A percentile compares a stretch with the other conserved stretches of the same genome.
These are phyloP conservation scores for Bombus soroeensis DNA, from an alignment of 1,140 invertebrate species.

Conservation along the genomic window DNA sequence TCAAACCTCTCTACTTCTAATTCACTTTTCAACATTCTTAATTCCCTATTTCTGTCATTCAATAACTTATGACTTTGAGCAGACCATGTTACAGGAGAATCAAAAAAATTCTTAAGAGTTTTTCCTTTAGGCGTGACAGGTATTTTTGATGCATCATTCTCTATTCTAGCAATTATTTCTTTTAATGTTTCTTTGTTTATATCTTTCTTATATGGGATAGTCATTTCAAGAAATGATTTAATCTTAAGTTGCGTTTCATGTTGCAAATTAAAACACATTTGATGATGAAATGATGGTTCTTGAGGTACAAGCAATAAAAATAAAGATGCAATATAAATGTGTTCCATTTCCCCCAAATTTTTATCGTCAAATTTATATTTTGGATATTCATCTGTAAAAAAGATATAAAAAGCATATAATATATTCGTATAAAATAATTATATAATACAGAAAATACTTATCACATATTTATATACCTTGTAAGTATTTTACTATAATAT, in stretches of 20 bases:
- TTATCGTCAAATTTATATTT: constrained; percentile 64
- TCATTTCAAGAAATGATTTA: constrained; percentile 77
- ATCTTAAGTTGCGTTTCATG: constrained; percentile 77
- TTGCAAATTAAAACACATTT: constrained; percentile 74
- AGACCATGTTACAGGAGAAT: constrained; percentile 73
- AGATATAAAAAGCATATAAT: not conserved
- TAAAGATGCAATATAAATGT: constrained; percentile 72
- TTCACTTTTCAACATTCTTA: constrained; percentile 71
- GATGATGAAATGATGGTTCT: constrained; percentile 72
- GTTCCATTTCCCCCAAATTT: constrained; percentile 42
- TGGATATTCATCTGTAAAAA: constrained; percentile 76
- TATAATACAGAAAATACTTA: not conserved
- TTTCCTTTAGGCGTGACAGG: constrained; percentile 62
- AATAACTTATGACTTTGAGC: constrained; percentile 73
- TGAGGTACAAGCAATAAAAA: constrained; percentile 75
- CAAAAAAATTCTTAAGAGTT: constrained; percentile 73
- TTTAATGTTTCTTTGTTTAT: constrained; percentile 72
- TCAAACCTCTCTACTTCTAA: constrained; percentile 77
- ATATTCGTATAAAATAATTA: not conserved
- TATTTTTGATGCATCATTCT: constrained; percentile 44
- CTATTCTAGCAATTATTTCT: constrained; percentile 63
- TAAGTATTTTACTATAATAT: constrained; percentile 35
- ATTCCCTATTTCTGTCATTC: constrained; percentile 72
- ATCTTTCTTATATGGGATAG: constrained; percentile 73
- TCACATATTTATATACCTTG: constrained; percentile 23